Evolutionary conservation across 1,140 invertebrate species (phyloP).

Genomic region (Polyergus mexicanus): DNA sequence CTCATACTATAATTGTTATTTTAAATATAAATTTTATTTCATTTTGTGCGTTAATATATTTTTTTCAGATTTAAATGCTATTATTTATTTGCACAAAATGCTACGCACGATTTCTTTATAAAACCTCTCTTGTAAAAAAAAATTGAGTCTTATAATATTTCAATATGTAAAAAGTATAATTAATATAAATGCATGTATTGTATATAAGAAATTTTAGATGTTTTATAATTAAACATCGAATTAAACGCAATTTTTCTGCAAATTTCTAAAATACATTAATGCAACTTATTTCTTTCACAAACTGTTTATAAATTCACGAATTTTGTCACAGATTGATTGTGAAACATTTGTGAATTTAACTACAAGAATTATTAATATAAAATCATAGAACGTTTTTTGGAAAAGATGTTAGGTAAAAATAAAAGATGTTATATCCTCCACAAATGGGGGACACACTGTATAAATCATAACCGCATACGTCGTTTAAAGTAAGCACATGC

Average conservation of each 20-base stretch:
- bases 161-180: constrained; percentile 27
- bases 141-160: background rate
- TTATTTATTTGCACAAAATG: background rate
- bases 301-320: background rate
- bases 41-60: background rate
- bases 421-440: no score
- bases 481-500: constrained; percentile 12
- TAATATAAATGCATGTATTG: no score
- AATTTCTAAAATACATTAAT: constrained; percentile 1
- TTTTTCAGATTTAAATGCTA: background rate
- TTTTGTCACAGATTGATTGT: no score
- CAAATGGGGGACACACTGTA: background rate
- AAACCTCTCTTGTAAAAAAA: background rate
- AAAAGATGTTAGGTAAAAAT: background rate
- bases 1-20: constrained; percentile 14
- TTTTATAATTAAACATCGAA: no score
- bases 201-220: no score
- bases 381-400: background rate
- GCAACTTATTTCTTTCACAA: background rate
- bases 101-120: background rate
- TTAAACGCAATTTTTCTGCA: no score
- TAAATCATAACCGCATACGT: background rate
- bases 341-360: background rate
- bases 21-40: background rate
- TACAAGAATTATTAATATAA: no score